Evolutionary conservation across 2,113 vertebrate genomes (phyloP), one percentile per base, ranked within the genome.

Genomic region (Tapirus terrestris): DNA sequence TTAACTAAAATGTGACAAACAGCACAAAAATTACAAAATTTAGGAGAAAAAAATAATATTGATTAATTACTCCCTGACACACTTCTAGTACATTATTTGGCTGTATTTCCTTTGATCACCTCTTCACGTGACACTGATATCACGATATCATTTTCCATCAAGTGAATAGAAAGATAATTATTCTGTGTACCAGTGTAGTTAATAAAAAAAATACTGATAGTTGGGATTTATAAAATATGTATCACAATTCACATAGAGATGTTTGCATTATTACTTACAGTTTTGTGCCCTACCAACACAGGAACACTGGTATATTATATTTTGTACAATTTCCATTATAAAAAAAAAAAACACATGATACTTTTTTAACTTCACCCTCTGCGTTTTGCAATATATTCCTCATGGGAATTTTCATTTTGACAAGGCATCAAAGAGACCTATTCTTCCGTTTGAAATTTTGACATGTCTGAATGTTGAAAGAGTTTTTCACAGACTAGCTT

Each of bases 331-430:
- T 91, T 60, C 21, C 31, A 73, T 45, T 14, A 81, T 63, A 61
- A n/a, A 89, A 95, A 92, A 25, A 48, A 81, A 87, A 94, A 88
- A 23, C 51, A 2, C 2, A 61, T 61, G 25, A 5, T 18, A 39
- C 8, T 51, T 60, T 81, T 81, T 23, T 61, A 89, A 94, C 5
- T 60, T 87, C 91, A 68, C 2, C 2, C 31, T 96, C 58, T 70
- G 29, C 10, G 29, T 63, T 91, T 95, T 73, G 21, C 13, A 84
- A 60, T 20, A 56, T 21, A 94, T n/a, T 73, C 6, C 63, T 91
- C n/a, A 45, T 29, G 89, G 27, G 14, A 80, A 84, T 88, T 88
- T 95, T 93, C 43, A 83, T 84, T 72, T 76, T 98, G 39, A 61
- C 43, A 88, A 88, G 10, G 10, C 43, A 68, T 91, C 25, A 88